phyloP scores from a whole-genome alignment of 2,888 invertebrate species.

The Oligia latruncula region DNA sequence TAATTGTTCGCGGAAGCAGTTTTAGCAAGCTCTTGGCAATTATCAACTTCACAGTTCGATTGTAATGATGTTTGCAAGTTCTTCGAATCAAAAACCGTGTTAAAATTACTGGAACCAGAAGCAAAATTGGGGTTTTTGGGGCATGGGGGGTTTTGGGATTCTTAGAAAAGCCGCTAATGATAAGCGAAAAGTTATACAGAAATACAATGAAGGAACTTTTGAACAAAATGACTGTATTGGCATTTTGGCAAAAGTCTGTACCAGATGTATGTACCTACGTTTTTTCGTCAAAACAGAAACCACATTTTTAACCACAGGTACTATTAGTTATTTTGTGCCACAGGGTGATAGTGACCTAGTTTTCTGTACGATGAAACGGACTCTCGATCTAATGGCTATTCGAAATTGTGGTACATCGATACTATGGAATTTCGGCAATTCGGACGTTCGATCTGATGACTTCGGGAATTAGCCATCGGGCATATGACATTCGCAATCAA shows the following conservation, averaged over 20 bases:
- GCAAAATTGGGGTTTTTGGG: background rate
- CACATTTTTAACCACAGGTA: background rate
- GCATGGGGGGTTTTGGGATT: background rate
- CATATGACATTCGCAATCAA: no score
- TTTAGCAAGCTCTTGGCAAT: conserved; percentile 29
- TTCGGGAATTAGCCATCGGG: no score
- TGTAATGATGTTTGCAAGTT: conserved; percentile 40
- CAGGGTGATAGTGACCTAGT: background rate
- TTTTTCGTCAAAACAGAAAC: background rate
- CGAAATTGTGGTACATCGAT: no score
- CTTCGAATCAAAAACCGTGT: conserved; percentile 21
- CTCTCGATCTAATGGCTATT: no score
- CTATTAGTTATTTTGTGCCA: no score
- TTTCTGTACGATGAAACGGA: no score
- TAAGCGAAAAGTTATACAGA: background rate
- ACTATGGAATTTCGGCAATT: no score
- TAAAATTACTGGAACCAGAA: conserved; percentile 7
- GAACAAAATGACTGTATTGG: background rate
- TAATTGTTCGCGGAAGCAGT: conserved; percentile 41
- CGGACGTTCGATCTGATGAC: no score
- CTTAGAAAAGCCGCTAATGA: conserved; percentile 19
- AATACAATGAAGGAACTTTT: conserved; percentile 3
- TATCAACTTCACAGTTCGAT: conserved; percentile 45
- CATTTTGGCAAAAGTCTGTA: background rate
- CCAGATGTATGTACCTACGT: background rate